Percentiles rank a stretch among this genome's conserved stretches.
Evolutionary conservation across 2,888 invertebrate genomes (phyloP).

Genomic region (Lithosia quadra): DNA sequence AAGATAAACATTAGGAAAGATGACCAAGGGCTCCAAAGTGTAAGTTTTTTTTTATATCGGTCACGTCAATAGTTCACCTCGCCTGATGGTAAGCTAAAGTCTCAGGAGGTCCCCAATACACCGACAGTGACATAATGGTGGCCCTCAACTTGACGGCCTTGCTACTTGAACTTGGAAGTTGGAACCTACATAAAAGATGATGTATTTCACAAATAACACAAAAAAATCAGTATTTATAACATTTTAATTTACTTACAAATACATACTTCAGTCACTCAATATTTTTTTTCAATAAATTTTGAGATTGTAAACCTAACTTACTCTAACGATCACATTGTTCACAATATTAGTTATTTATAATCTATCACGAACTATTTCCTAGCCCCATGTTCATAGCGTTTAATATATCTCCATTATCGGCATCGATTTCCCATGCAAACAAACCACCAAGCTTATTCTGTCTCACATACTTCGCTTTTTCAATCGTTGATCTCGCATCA

Average conservation of each 20-base stretch:
- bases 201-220: conserved; percentile 21
- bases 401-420: conserved; percentile 80
- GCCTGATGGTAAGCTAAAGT: too few relatives aligned
- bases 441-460: conserved; percentile 81
- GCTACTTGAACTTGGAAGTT: too few relatives aligned
- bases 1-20: too few relatives aligned
- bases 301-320: conserved; percentile 58
- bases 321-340: conserved; percentile 49
- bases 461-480: conserved; percentile 82
- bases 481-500: conserved; percentile 79
- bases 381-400: conserved; percentile 84
- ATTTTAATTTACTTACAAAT: conserved; percentile 51
- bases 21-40: too few relatives aligned
- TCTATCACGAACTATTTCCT: conserved; percentile 71
- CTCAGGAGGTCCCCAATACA: too few relatives aligned
- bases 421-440: conserved; percentile 83
- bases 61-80: too few relatives aligned
- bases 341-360: conserved; percentile 15
- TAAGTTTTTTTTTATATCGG: too few relatives aligned
- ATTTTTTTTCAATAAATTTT: conserved; percentile 56
- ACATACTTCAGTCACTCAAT: conserved; percentile 56
- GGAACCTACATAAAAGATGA: too few relatives aligned
- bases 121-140: too few relatives aligned
- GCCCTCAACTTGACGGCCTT: too few relatives aligned
- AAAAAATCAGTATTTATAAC: conserved; percentile 34